Evolutionary conservation across 2,888 invertebrate species (phyloP).

Genomic region (Eupeodes latifasciatus): DNA sequence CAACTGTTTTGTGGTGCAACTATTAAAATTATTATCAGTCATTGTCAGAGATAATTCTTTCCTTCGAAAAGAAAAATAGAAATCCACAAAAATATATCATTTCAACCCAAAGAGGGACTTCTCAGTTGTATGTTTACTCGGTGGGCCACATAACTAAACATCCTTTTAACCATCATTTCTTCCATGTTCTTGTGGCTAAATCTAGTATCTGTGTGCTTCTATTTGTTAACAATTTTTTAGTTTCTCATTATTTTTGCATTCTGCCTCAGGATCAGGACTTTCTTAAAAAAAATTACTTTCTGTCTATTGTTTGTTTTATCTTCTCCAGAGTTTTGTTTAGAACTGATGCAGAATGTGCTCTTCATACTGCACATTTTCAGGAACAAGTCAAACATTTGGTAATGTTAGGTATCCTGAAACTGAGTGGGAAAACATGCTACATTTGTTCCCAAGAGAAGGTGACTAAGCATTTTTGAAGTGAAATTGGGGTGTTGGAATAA

Average conservation of each 20-base stretch:
- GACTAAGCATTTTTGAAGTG: neutral
- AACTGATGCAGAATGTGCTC: neutral
- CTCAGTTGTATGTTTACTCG: neutral
- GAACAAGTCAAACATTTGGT: neutral
- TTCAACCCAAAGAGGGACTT: neutral
- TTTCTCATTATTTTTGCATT: constrained; percentile 10
- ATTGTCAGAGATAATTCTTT: constrained; percentile 18
- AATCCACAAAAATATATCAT: neutral
- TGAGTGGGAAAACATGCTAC: neutral
- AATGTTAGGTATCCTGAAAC: constrained; percentile 2
- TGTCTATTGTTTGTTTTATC: neutral
- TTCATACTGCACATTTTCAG: neutral
- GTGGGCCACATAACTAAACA: constrained; percentile 4
- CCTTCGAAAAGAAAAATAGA: neutral
- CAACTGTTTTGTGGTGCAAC: neutral
- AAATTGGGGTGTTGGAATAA: constrained; percentile 13
- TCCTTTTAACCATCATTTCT: neutral
- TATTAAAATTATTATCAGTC: constrained; percentile 26
- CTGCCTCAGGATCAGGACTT: neutral
- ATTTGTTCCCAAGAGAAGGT: neutral
- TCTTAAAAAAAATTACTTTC: neutral
- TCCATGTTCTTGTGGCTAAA: neutral
- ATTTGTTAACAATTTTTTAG: constrained; percentile 9
- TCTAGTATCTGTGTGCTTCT: neutral
- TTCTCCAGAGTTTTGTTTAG: neutral